Evolutionary conservation across 2,888 invertebrate genomes (phyloP), one percentile per base, ranked within the genome.

Genomic region (Drosophila recens): DNA sequence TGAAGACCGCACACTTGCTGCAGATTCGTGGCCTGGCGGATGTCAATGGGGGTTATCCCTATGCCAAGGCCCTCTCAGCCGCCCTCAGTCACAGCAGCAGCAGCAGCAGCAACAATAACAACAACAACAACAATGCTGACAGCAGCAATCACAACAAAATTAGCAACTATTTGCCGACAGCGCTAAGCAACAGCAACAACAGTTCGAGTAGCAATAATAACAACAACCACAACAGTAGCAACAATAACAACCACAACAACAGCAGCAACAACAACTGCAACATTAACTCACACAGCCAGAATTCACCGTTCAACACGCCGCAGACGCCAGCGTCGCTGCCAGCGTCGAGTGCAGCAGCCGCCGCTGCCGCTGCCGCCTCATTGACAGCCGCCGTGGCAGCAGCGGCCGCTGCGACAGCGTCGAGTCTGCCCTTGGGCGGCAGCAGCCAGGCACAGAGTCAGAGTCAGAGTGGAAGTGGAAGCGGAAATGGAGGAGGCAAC

Each of bases 1-100:
- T 97, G 80, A 95, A 96, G 93, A 97, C 97, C 75, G 97, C 97
- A 45, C 97, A 97, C 93, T 94, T 97, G 93, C 94, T 97, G 87
- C 97, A 97, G 94, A 96, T 97, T 20, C 95, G 97, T 84, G 97
- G 97, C 15, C 93, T 97, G 82, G 97, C 97, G 72, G 97, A 97
- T 90, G 97, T 97, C 59, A 96, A 91, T 51, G 92, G 92, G 3
- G 89, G 90, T 42, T 72, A 90, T 80, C 80, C 79, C 38, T 88
- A 76, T 68, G 76, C 81, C 33, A 83, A 89, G 73, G 80, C 90
- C 0, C 72, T 88, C 0, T 80, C 85, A 2, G 85, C 87, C 10
- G 82, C 90, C 9, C 69, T 89, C 30, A 80, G 81, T 54, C 76
- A 82, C 72, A 87, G 77, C 42, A 84, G 73, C 72, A 88, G 74